These are phyloP conservation scores for Heliconius sara DNA, from an alignment of 2,888 invertebrate genomes.

Conservation along the genomic window DNA sequence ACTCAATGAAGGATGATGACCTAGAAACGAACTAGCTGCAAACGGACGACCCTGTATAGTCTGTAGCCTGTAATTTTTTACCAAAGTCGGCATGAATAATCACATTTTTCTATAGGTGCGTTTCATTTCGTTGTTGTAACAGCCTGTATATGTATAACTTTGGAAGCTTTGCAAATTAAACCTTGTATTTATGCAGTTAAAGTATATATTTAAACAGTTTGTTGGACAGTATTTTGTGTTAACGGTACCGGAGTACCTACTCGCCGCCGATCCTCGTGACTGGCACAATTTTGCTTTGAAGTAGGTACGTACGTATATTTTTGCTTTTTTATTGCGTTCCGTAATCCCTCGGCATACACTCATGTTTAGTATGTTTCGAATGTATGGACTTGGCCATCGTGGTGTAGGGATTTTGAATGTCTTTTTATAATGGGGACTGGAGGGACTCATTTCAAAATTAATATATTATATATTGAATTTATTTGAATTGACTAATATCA, in stretches of 20 bases:
- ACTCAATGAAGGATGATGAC: conserved; percentile 53
- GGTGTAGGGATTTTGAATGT: background rate
- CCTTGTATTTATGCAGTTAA: conserved; percentile 63
- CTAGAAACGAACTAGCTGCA: conserved; percentile 54
- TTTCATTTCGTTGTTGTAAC: conserved; percentile 58
- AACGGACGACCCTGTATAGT: conserved; percentile 60
- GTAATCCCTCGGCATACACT: conserved; percentile 53
- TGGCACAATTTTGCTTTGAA: conserved; percentile 78
- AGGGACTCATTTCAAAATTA: background rate
- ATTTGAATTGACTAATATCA: too few species aligned
- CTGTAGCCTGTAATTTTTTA: conserved; percentile 76
- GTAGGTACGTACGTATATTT: conserved; percentile 69
- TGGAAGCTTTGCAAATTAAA: conserved; percentile 57
- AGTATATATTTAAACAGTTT: conserved; percentile 64
- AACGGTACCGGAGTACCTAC: conserved; percentile 64
- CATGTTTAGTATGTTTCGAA: conserved; percentile 37
- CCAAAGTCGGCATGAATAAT: conserved; percentile 81
- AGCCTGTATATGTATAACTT: conserved; percentile 49
- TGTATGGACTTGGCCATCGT: conserved; percentile 22
- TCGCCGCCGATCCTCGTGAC: conserved; percentile 77
- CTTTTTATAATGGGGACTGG: background rate
- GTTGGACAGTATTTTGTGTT: conserved; percentile 77
- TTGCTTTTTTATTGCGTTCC: conserved; percentile 73
- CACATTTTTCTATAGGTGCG: conserved; percentile 79
- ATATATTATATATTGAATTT: background rate